phyloP scores from a whole-genome alignment of 2,888 invertebrate genomes.

The Escarpia spicata region DNA sequence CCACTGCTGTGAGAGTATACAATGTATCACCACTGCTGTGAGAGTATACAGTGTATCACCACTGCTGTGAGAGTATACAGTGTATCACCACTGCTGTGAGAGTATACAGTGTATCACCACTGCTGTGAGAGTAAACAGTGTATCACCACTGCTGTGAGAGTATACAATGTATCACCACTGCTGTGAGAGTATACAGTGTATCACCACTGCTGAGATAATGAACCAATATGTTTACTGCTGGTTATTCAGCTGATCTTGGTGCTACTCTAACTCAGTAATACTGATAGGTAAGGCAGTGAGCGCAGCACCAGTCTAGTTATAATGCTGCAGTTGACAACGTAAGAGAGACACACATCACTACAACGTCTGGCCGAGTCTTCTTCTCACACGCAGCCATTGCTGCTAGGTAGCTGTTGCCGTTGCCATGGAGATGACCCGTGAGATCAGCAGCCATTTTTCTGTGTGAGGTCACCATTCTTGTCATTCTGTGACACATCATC shows the following conservation, averaged over 20 bases:
- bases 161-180: background rate
- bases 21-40: background rate
- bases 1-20: background rate
- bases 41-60: background rate
- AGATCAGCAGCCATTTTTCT: background rate
- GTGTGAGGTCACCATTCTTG: background rate
- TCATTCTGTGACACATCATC: background rate
- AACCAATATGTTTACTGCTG: background rate
- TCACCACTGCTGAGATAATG: background rate
- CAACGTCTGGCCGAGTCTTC: background rate
- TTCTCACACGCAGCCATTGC: background rate
- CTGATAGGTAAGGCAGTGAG: background rate
- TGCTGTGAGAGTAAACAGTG: background rate
- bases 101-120: background rate
- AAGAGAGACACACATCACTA: background rate
- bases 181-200: background rate
- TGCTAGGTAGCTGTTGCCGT: background rate
- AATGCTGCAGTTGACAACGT: background rate
- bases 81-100: background rate
- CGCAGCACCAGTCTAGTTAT: background rate
- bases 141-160: background rate
- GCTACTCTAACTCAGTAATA: background rate
- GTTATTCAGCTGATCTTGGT: background rate
- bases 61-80: background rate
- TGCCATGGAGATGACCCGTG: background rate